Evolutionary conservation across 2,888 invertebrate species (phyloP), one percentile per base, ranked within the genome.

Genomic region (Noctua janthe): DNA sequence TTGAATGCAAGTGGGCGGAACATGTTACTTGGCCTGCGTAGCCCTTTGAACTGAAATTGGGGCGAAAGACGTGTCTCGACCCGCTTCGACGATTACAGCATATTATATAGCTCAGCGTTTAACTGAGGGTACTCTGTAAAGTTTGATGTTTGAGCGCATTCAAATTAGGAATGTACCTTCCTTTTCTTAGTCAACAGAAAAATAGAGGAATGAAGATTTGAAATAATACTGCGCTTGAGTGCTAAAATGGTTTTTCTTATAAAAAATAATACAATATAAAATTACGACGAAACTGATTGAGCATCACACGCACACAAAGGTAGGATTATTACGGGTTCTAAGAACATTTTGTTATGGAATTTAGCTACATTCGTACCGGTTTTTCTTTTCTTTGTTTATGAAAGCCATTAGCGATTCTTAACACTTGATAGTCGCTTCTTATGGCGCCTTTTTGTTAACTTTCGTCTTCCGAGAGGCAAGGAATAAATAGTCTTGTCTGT

Each of bases 1-100:
- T 89, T 89, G 86, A 89, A 87, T 86, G 80, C 81, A 89, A 89
- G 86, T 82, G 75, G 80, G 86, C 75, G 81, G 82, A 86, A 84
- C 84, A 80, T 83, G 82, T 79, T 51, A 75, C 72, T 78, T 81
- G 83, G 78, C 71, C 76, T 74, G 62, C 67, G 76, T 71, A 80
- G 78, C 86, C 81, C 78, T 89, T 89, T 86, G 84, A 86, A 80
- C 70, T 75, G 71, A 82, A 89, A 88, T 87, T 88, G 83, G 88
- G 88, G 73, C 83, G 77, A 80, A 82, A 84, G 82, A 76, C 79
- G 80, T 86, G 86, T 78, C 72, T 71, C 79, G 83, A 83, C 82
- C 73, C 79, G 84, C 70, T 86, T 83, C 71, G 80, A 54, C 71
- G 85, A 82, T 81, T 85, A 85, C 35, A 70, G 74, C 77, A 83